Evolutionary conservation across 2,797 vertebrate genomes (phyloP), one percentile per base, ranked within the genome.

Genomic region (Apogon hyalosoma): DNA sequence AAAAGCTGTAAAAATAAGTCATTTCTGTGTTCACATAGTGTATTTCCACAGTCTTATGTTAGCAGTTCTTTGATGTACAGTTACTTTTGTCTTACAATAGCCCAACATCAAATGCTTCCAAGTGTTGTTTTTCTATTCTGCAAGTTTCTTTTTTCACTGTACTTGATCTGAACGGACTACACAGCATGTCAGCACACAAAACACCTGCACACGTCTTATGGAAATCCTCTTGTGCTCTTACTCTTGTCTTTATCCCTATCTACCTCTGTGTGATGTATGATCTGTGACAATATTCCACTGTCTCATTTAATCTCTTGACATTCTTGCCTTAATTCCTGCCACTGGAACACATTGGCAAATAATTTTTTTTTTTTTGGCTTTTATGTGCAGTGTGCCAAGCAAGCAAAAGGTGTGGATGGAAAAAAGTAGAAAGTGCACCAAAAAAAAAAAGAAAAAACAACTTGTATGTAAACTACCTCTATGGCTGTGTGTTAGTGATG

Each of bases 391-490:
- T 79, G 82, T 84, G 76, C 80, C 77, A 76, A 85, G 56, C 48
- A 56, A 80, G 69, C n/a, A 61, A 75, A 47, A 11, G 14, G 38
- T 73, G 59, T 82, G 69, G 58, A 66, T 73, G 70, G 70, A 80
- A 75, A 82, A 87, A 75, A 75, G 1, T 21, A 80, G 41, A 73
- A 75, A 83, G 76, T 75, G 69, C 72, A 80, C 75, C 69, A 81
- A 36, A 77, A 45, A 60, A 28, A n/a, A n/a, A n/a, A n/a, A n/a
- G n/a, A n/a, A n/a, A n/a, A 81, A 33, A 77, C 39, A 60, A 79
- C 21, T 53, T 80, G 64, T 68, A 79, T 81, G 75, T 88, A 84
- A 88, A 51, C 86, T 90, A 90, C 86, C 85, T 88, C 87, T 86
- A 46, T 82, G 74, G 43, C 61, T 82, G 68, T 86, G 68, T 86